Base-by-base conservation (phyloP, 1,140 invertebrate genomes). In the Drosophila azteca region DNA sequence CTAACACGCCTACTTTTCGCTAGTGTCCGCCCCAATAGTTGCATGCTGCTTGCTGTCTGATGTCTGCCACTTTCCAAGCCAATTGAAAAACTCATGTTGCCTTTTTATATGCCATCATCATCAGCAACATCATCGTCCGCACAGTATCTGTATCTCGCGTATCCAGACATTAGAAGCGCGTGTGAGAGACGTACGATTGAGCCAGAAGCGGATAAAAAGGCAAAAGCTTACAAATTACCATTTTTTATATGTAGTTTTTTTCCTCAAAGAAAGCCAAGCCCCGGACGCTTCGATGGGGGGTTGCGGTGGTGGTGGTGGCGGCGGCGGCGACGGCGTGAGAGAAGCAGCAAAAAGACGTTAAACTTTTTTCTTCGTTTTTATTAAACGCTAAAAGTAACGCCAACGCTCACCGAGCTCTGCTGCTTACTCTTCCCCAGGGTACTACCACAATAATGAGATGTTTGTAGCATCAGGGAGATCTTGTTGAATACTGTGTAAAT, bases 221-320 rank as follows among this genome's bases (percentile, higher is more conserved):
- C 64, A 87, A 61, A 35, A 87, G 78, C 81, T 77, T 82, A 85
- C 78, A 85, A 85, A 87, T 85, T 85, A 87, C 79, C 82, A 85
- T 85, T 85, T 85, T 75, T 85, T 81, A 87, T 85, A 78, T 51
- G 24, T 35, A 6, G 26, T 39, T 41, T 52, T 65, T 53, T 62
- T 58, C 60, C 51, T 82, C 59, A 78, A 87, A 85, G 81, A 85
- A 85, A 85, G 81, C 81, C 81, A 85, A 85, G 81, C 81, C 82
- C 82, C 68, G 48, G 77, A 29, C 57, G 72, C 70, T 74, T 85
- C 81, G 79, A 77, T 63, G 46, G 63, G 50, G 67, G 24, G 24
- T 5, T 24, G 50, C 15, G 31, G 31, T 8, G 8, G 31, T 3
- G 31, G 9, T 24, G 46, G 63, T 50, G 67, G 50, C 13, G 31